Evolutionary conservation across 2,797 vertebrate species (phyloP), one percentile per base, ranked within the genome.

Genomic region (Pseudochromis fuscus): DNA sequence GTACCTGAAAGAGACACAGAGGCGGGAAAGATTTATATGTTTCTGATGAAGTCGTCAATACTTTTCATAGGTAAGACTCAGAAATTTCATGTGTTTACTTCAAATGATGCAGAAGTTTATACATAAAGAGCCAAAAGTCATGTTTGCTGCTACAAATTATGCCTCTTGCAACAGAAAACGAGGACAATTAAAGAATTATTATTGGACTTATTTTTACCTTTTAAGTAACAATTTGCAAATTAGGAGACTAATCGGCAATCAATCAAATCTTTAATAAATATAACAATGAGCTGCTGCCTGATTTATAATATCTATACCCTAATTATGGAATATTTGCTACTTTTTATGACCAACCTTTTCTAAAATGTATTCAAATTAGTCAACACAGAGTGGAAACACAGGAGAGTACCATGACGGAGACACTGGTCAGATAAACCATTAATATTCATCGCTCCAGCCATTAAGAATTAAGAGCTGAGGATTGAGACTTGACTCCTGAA

Each of bases 381-480:
- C 5, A 13, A 68, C 52, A 56, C 6, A 49, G 53, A 70, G 64
- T 74, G 76, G 85, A 88, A 82, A 90, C 82, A 67, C 66, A n/a
- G 13, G 52, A 57, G 77, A 76, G 66, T 72, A 65, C 18, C 52
- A 4, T 83, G 78, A 88, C 75, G 74, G 58, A 71, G 72, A 75
- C 84, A 69, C 11, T 66, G 79, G 75, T 82, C 83, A 75, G 79
- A 58, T 58, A 38, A 48, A 23, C 15, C 82, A 90, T 91, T 65
- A 90, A 89, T 91, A 91, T 90, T 91, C 58, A 92, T 88, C 7
- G 50, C 9, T 67, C 55, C 19, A 18, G 44, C 72, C 76, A 91
- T 92, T 92, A 93, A 88, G 72, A 91, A 92, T 91, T 90, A 89
- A 91, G 67, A 81, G 52, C 38, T 2, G 65, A 71, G 87, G 90